Percentiles rank a stretch among this genome's conserved stretches.
phyloP scores from a whole-genome alignment of 2,797 vertebrate genomes.

The Pseudocheirus occidentalis region DNA sequence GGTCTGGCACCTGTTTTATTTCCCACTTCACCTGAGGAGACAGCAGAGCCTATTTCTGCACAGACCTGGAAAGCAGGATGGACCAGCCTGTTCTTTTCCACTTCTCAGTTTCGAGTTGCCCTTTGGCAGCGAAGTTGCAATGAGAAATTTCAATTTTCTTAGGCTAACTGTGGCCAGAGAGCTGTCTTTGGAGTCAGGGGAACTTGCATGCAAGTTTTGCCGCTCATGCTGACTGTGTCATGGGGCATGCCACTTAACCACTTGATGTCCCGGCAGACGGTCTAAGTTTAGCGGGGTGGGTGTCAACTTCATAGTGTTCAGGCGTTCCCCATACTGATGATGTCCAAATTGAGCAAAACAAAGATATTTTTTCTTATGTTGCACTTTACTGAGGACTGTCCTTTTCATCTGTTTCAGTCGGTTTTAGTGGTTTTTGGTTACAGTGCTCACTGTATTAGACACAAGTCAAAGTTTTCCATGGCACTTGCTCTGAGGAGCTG shows the following conservation, averaged over 20 bases:
- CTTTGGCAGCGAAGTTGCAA: neutral
- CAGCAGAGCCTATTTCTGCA: neutral
- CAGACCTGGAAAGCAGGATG: neutral
- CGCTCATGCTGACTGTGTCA: neutral
- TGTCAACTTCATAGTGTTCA: neutral
- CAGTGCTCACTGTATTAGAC: neutral
- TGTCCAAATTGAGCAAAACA: neutral
- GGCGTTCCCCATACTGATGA: neutral
- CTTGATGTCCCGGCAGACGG: neutral
- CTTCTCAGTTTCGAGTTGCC: neutral
- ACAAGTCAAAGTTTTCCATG: neutral
- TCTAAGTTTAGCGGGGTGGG: neutral
- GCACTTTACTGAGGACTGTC: neutral
- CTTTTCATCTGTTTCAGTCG: neutral
- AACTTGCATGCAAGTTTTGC: neutral
- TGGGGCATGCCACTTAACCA: neutral
- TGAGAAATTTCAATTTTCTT: neutral
- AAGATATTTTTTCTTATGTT: neutral
- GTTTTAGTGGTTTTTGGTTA: neutral
- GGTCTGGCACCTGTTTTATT: neutral
- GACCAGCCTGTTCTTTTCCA: neutral
- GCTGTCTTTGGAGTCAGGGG: neutral
- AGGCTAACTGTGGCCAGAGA: neutral
- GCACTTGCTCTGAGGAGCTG: neutral
- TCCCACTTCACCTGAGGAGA: neutral